Conservation (phyloP, 2,113 vertebrate genomes). For the Amphiprion percula region DNA sequence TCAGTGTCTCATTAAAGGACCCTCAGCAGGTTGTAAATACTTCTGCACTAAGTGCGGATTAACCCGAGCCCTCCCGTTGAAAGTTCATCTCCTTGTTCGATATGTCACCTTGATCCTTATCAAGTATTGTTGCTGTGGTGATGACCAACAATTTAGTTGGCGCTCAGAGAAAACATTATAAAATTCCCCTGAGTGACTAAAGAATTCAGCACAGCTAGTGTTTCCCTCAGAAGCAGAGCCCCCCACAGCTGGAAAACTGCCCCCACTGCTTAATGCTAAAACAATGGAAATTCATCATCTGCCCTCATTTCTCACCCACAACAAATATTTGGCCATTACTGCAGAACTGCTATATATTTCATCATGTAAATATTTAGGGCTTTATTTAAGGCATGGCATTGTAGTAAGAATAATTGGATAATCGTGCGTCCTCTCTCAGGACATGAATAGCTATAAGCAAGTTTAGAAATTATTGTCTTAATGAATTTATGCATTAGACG, state of each 20-base stretch:
- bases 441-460: neutral
- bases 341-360: slow-evolving; percentile 52
- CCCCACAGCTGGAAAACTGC: slow-evolving; percentile 55
- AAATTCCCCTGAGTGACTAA: slow-evolving; percentile 49
- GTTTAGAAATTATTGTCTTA: slow-evolving; percentile 1
- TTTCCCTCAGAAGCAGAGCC: slow-evolving; percentile 42
- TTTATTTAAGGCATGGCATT: slow-evolving; percentile 19
- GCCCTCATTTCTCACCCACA: slow-evolving; percentile 45
- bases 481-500: slow-evolving; percentile 13
- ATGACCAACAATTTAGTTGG: slow-evolving; percentile 37
- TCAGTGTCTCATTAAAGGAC: slow-evolving; percentile 3
- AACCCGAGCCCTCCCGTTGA: neutral
- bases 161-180: slow-evolving; percentile 42
- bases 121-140: slow-evolving; percentile 14
- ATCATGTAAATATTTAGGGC: slow-evolving; percentile 48
- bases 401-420: slow-evolving; percentile 40
- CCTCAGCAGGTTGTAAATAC: slow-evolving; percentile 12
- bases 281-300: slow-evolving; percentile 64
- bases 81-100: slow-evolving; percentile 11
- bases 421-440: neutral
- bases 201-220: slow-evolving; percentile 27
- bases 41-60: neutral
- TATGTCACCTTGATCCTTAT: slow-evolving; percentile 6
- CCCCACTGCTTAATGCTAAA: slow-evolving; percentile 55
- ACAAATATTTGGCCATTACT: slow-evolving; percentile 68